Percentiles rank a stretch among this genome's conserved stretches.
These are phyloP conservation scores for Pseudeuparius sepicola DNA, from an alignment of 2,888 invertebrate species.

Conservation along the genomic window DNA sequence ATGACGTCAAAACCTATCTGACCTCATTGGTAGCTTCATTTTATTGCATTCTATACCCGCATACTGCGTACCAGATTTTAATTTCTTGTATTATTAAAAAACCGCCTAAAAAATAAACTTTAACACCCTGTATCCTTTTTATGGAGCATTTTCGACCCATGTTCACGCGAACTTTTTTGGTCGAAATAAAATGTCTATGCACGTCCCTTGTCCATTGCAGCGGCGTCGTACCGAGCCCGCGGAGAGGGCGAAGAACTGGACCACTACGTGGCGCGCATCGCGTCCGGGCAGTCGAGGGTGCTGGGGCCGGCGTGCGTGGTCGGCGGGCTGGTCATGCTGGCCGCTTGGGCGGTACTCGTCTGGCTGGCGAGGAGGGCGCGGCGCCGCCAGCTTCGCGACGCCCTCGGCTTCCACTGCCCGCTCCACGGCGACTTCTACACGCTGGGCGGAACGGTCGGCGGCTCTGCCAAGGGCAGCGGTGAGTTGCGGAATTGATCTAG, in stretches of 20 bases:
- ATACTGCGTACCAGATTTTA: too few species aligned
- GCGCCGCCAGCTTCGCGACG: constrained; percentile 52
- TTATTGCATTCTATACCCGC: too few species aligned
- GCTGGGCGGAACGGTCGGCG: constrained; percentile 54
- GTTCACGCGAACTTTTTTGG: too few species aligned
- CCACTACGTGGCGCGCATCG: constrained; percentile 60
- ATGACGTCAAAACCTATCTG: too few species aligned
- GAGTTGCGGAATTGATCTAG: constrained; percentile 22
- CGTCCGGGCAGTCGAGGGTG: constrained; percentile 62
- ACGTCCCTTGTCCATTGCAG: too few species aligned
- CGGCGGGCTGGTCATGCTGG: constrained; percentile 62
- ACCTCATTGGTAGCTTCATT: too few species aligned
- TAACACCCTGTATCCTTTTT: too few species aligned
- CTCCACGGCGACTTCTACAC: constrained; percentile 71
- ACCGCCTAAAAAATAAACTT: too few species aligned
- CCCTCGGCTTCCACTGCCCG: constrained; percentile 67
- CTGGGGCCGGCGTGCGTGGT: constrained; percentile 65
- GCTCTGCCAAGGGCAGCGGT: constrained; percentile 31
- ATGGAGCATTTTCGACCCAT: too few species aligned
- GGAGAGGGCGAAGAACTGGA: constrained; percentile 63
- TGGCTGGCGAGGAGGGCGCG: constrained; percentile 57
- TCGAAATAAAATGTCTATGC: too few species aligned
- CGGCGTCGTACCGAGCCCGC: constrained; percentile 64
- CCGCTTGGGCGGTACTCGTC: constrained; percentile 54
- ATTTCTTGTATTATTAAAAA: too few species aligned